Evolutionary conservation across 2,888 invertebrate genomes (phyloP).

Genomic region (Hydropsyche betteni): DNA sequence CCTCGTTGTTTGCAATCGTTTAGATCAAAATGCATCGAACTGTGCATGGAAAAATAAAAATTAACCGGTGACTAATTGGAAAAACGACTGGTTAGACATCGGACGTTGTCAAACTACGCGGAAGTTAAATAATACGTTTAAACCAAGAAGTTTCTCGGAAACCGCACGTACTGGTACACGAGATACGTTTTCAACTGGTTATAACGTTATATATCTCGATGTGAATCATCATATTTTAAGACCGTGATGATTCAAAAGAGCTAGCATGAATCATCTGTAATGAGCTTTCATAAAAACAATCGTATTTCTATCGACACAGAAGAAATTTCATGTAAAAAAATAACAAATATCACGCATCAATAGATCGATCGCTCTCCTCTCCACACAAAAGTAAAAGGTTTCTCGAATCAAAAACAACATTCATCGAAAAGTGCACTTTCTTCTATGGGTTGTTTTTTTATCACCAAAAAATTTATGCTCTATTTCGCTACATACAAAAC

Average conservation of each 20-base stretch:
- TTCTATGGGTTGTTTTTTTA: too few species aligned
- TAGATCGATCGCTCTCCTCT: neutral
- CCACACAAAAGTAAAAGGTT: constrained; percentile 17
- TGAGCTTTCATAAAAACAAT: neutral
- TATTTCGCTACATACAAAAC: neutral
- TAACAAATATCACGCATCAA: constrained; percentile 13
- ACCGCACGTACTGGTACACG: neutral
- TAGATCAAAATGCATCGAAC: neutral
- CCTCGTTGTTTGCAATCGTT: too few species aligned
- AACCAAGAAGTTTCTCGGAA: constrained; percentile 10
- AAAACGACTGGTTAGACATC: constrained; percentile 5
- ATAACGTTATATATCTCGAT: neutral
- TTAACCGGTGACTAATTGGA: constrained; percentile 1
- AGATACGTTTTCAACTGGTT: neutral
- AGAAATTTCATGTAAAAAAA: neutral
- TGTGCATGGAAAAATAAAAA: neutral
- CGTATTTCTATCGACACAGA: neutral
- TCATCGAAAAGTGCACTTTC: constrained; percentile 9
- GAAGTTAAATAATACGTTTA: constrained; percentile 19
- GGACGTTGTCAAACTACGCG: constrained; percentile 8
- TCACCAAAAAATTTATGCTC: neutral
- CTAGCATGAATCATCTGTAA: neutral
- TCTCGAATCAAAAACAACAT: too few species aligned
- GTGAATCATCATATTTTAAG: neutral
- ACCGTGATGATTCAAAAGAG: neutral